Evolutionary conservation across 1,140 invertebrate species (phyloP), one percentile per base, ranked within the genome.

Genomic region (Trachymyrmex septentrionalis): DNA sequence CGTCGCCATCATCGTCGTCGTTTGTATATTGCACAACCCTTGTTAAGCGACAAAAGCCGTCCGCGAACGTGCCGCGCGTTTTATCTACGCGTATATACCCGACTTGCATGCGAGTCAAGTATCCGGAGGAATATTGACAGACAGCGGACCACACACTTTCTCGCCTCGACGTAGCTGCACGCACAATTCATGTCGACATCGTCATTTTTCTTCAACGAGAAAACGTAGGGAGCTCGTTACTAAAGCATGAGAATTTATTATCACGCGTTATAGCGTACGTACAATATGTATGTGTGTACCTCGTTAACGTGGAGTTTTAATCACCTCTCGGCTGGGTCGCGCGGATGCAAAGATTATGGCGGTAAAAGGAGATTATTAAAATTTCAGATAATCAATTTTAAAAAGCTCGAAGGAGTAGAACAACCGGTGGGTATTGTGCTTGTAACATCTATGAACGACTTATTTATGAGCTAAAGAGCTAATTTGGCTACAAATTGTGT

Each of bases 51-150:
- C 87, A 88, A 85, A 67, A 87, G 76, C 87, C 59, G 55, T 27
- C 5, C 38, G 57, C 48, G 34, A 73, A 86, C 87, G 59, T 78
- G 87, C 67, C 73, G 61, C 57, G 59, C 73, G 87, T 89, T 89
- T 89, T 89, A 89, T 89, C 88, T 88, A 88, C 67, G 73, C 81
- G 57, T 71, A 85, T 71, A 85, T 82, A 76, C 72, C 61, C 84
- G 66, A 78, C 87, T 86, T 81, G 34, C 73, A 86, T 86, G 73
- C 88, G 66, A 89, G 80, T 85, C 86, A 85, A 88, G 87, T 88
- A 86, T 77, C 87, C 88, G 38, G 80, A 84, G 80, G 69, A 75
- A 75, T 75, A 84, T 84, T 61, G 80, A 84, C 69, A 75, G 69
- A 82, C 80, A 73, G 71, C 80, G 34, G 38, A 69, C 53, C 24